These are phyloP conservation scores for Tinea trinotella DNA, from an alignment of 2,888 invertebrate species.

Conservation along the genomic window DNA sequence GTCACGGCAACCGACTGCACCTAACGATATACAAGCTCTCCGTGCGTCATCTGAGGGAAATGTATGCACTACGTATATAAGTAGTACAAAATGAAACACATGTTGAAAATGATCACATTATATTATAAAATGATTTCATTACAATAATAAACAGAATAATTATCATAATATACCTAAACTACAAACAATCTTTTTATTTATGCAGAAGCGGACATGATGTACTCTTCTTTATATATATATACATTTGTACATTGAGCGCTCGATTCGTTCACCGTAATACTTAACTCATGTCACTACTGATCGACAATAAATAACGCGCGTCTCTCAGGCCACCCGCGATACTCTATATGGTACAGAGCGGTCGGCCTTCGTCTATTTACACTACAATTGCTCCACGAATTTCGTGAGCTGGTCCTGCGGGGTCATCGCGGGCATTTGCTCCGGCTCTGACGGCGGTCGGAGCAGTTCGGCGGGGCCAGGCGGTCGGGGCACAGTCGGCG, in stretches of 20 bases:
- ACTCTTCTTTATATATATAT: conserved; percentile 69
- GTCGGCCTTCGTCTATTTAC: conserved; percentile 50
- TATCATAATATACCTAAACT: conserved; percentile 73
- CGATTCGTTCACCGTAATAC: conserved; percentile 65
- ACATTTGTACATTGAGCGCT: conserved; percentile 74
- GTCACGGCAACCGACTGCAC: too few species aligned
- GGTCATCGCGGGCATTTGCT: conserved; percentile 84
- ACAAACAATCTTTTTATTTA: conserved; percentile 70
- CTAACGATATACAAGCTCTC: too few species aligned
- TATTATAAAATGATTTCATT: conserved; percentile 75
- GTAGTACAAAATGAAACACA: conserved; percentile 2
- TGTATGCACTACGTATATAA: too few species aligned
- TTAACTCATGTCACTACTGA: conserved; percentile 50
- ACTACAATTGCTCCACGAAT: conserved; percentile 97
- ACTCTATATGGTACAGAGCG: conserved; percentile 24
- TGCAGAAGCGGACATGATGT: conserved; percentile 70
- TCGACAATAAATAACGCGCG: conserved; percentile 59
- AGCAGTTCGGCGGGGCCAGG: conserved; percentile 78
- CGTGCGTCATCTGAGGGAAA: too few species aligned
- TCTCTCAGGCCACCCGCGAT: background rate
- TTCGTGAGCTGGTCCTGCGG: conserved; percentile 96
- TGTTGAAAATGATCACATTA: conserved; percentile 58
- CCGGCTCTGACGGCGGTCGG: conserved; percentile 69
- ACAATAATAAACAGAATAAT: conserved; percentile 74
- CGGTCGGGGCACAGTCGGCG: conserved; percentile 82